A percentile compares a stretch with the other conserved stretches of the same genome.
phyloP scores from a whole-genome alignment of 2,113 vertebrate genomes.

The Cyprinus carpio region DNA sequence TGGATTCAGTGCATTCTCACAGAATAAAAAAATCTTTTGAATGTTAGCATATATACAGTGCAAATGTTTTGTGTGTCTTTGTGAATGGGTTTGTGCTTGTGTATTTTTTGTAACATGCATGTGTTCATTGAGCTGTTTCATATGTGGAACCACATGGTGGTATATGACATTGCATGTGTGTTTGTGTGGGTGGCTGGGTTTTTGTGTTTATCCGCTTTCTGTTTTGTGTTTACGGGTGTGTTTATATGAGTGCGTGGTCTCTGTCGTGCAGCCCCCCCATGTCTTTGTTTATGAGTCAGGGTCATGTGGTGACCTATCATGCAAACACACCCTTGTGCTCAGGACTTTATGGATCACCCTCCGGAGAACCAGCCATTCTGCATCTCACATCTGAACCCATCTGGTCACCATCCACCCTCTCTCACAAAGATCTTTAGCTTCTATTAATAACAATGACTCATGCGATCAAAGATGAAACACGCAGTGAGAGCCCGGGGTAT shows the following conservation, averaged over 20 bases:
- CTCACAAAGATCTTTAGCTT: conserved; percentile 4
- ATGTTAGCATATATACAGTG: neutral
- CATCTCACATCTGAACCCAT: conserved; percentile 61
- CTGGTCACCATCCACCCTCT: conserved; percentile 54
- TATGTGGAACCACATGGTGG: conserved; percentile 8
- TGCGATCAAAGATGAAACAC: neutral
- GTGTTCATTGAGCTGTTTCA: conserved; percentile 20
- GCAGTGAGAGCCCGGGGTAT: neutral
- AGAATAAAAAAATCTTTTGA: neutral
- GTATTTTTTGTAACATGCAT: conserved; percentile 9
- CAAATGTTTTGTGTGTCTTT: neutral
- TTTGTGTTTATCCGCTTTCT: conserved; percentile 23
- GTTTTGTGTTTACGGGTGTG: conserved; percentile 27
- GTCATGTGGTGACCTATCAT: conserved; percentile 65
- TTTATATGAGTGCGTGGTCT: conserved; percentile 22
- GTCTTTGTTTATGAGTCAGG: conserved; percentile 67
- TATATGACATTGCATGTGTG: neutral
- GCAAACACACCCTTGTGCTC: conserved; percentile 64
- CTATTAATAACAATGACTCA: conserved; percentile 8
- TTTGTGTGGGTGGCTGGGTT: conserved; percentile 22
- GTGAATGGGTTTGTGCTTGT: neutral
- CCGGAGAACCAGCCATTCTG: conserved; percentile 54
- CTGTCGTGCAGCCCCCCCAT: neutral
- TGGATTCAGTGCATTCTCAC: neutral
- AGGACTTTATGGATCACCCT: conserved; percentile 47